These are phyloP conservation scores for Apomyelois bistriatella DNA, from an alignment of 2,888 invertebrate species.

Conservation along the genomic window DNA sequence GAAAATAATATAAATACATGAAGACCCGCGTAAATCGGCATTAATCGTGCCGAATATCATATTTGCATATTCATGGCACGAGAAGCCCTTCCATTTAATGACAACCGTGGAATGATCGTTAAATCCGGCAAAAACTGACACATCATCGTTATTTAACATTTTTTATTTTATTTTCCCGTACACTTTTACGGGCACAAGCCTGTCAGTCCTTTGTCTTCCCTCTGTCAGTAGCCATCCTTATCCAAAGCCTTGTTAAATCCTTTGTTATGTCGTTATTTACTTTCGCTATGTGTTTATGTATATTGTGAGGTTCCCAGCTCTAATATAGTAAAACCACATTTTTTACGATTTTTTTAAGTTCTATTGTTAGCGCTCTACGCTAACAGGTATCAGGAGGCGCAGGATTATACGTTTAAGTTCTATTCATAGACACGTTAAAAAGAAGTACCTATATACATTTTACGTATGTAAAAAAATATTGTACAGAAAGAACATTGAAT, in stretches of 20 bases:
- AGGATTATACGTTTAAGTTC: too few relatives aligned
- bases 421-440: too few relatives aligned
- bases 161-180: constrained; percentile 39
- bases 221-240: constrained; percentile 10
- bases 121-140: constrained; percentile 49
- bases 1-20: constrained; percentile 35
- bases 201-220: constrained; percentile 12
- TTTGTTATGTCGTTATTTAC: background rate
- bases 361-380: too few relatives aligned
- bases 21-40: constrained; percentile 44
- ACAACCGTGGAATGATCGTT: constrained; percentile 52
- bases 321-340: too few relatives aligned
- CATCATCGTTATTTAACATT: constrained; percentile 40
- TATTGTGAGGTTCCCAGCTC: too few relatives aligned
- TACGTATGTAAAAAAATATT: too few relatives aligned
- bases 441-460: too few relatives aligned
- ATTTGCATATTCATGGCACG: constrained; percentile 65
- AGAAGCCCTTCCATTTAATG: constrained; percentile 54
- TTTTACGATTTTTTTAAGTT: too few relatives aligned
- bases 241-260: constrained; percentile 4
- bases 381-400: too few relatives aligned
- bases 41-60: constrained; percentile 51
- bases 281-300: too few relatives aligned
- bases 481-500: too few relatives aligned
- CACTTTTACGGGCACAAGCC: constrained; percentile 29